phyloP scores from a whole-genome alignment of 2,113 vertebrate species.

The Tautogolabrus adspersus region DNA sequence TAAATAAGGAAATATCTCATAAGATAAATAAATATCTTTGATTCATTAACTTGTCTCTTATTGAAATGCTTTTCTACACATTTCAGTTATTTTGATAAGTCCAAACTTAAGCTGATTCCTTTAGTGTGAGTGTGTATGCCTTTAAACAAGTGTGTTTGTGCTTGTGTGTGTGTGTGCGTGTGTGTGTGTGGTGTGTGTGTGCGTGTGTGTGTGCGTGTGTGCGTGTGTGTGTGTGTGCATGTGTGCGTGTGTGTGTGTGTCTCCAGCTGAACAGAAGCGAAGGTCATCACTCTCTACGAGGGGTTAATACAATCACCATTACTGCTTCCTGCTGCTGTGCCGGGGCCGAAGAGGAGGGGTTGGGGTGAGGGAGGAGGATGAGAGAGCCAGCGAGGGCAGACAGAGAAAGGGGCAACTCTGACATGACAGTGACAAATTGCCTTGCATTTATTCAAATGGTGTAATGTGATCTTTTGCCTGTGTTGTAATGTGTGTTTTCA shows the following conservation, averaged over 20 bases:
- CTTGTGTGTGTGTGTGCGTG: neutral
- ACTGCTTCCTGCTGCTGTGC: constrained; percentile 89
- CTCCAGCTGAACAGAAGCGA: constrained; percentile 81
- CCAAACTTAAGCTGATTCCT: neutral
- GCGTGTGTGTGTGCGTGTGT: constrained; percentile 2
- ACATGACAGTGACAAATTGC: constrained; percentile 98
- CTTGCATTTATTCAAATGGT: constrained; percentile 96
- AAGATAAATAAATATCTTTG: no score
- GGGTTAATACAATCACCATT: constrained; percentile 92
- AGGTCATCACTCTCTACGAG: constrained; percentile 83
- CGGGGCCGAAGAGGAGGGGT: constrained; percentile 37
- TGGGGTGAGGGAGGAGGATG: constrained; percentile 46
- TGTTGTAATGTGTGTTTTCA: constrained; percentile 91
- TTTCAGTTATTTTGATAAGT: neutral
- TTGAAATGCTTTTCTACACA: no score
- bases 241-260: constrained; percentile 21
- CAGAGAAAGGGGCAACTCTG: constrained; percentile 86
- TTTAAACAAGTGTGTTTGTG: neutral
- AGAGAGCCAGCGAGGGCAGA: constrained; percentile 59
- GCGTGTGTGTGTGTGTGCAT: neutral
- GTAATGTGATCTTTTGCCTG: constrained; percentile 91
- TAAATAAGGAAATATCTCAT: no score
- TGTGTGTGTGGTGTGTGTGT: constrained; percentile 12
- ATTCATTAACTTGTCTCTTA: no score
- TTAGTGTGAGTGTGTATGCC: neutral